phyloP scores from a whole-genome alignment of 2,888 invertebrate genomes.

The Drosophila limbata region DNA sequence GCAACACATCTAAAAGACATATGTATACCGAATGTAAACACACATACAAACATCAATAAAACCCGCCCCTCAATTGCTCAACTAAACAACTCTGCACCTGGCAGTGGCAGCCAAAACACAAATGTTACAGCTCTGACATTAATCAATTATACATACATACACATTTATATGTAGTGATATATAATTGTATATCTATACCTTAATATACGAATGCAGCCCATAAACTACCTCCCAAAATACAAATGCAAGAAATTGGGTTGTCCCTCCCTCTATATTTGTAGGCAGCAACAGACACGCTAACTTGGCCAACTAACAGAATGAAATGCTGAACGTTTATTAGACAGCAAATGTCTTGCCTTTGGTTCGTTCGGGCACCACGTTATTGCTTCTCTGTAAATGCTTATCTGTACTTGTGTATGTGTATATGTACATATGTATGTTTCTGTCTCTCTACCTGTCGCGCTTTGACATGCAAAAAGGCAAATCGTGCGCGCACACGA shows the following conservation, averaged over 20 bases:
- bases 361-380: slow-evolving; percentile 1
- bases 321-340: slow-evolving; percentile 73
- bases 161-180: slow-evolving; percentile 23
- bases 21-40: slow-evolving; percentile 17
- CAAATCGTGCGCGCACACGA: slow-evolving; percentile 58
- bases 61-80: slow-evolving; percentile 54
- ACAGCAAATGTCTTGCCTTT: slow-evolving; percentile 71
- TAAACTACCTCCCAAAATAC: slow-evolving; percentile 24
- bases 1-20: slow-evolving; percentile 36
- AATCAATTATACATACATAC: slow-evolving; percentile 63
- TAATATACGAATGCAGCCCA: slow-evolving; percentile 41
- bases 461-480: slow-evolving; percentile 74
- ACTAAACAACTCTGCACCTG: slow-evolving; percentile 73
- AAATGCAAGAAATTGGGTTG: slow-evolving; percentile 60
- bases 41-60: slow-evolving; percentile 15
- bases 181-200: not conserved
- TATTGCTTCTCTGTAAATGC: not conserved
- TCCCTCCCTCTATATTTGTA: slow-evolving; percentile 59
- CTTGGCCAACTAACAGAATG: slow-evolving; percentile 62
- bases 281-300: slow-evolving; percentile 64
- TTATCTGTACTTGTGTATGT: slow-evolving; percentile 2
- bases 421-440: slow-evolving; percentile 5
- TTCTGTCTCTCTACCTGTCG: slow-evolving; percentile 71
- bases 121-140: slow-evolving; percentile 72
- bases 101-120: slow-evolving; percentile 60